Conservation (phyloP, 1,140 invertebrate genomes). For the Drosophila azteca region DNA sequence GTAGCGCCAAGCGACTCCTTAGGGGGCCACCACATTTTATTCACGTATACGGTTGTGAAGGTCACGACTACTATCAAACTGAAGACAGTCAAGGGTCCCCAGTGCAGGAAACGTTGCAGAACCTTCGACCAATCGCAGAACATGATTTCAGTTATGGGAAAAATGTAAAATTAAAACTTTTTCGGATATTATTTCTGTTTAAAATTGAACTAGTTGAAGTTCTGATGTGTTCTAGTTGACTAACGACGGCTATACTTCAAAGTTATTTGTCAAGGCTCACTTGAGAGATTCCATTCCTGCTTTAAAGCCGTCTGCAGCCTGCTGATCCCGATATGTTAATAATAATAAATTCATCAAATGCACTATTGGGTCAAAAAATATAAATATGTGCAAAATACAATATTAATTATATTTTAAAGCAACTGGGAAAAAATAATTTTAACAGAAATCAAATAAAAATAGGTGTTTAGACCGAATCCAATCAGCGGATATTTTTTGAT, state of each 20-base stretch:
- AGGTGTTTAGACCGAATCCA: too few species aligned
- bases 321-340: too few species aligned
- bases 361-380: too few species aligned
- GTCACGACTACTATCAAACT: not conserved
- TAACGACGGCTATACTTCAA: not conserved
- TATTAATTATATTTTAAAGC: too few species aligned
- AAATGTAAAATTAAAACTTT: not conserved
- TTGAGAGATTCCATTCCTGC: too few species aligned
- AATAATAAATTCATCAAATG: too few species aligned
- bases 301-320: too few species aligned
- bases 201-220: not conserved
- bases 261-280: not conserved
- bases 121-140: not conserved
- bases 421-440: too few species aligned
- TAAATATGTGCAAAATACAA: too few species aligned
- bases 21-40: constrained; percentile 47
- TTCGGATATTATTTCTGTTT: not conserved
- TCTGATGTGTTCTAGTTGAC: not conserved
- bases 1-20: not conserved
- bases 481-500: too few species aligned
- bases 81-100: constrained; percentile 44
- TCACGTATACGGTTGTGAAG: constrained; percentile 24
- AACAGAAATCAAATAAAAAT: too few species aligned
- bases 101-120: constrained; percentile 46
- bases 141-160: not conserved